Base-by-base conservation (phyloP, 1,140 invertebrate species). In the Gryon sp. region DNA sequence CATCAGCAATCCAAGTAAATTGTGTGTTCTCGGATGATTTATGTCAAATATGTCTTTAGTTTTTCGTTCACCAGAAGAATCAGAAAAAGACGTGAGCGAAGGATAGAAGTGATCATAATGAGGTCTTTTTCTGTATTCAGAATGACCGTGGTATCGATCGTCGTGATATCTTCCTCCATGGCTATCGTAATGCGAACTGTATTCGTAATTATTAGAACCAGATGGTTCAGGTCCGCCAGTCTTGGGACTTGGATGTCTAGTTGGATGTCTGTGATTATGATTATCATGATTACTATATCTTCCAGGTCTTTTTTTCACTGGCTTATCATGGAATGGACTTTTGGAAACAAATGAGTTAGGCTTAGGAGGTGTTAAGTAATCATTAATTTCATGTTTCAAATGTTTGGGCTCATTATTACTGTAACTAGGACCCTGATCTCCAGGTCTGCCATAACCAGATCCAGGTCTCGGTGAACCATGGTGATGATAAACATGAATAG, bases 1-100 rank as follows among this genome's bases (percentile, higher is more conserved):
- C 87, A 88, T 88, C n/a, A 88, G 22, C 1, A 87, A 28, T 2
- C 86, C 85, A 2, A 87, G 40, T 3, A 87, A 69, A 57, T 89
- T 89, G 34, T 89, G 86, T 11, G 78, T 84, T 57, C 83, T 80
- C 0, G 84, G 85, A 43, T 87, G 81, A 46, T 88, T 87, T 2
- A 84, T 41, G 6, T 83, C 81, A 8, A 59, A 77, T 8, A 55
- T 16, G n/a, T 83, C 79, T 11, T 43, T 72, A 18, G 52, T 70
- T 22, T 63, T 79, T 0, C 69, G 50, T 26, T 81, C 79, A 15
- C 40, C 34, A 11, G 78, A 52, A 1, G 69, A 22, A 53, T 86
- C 80, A 0, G 79, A 55, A 2, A 32, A 40, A 5, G 83, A 34
- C 0, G 79, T 78, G 1, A 86, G 55, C 2, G 82, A 68, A 0